Evolutionary conservation across 2,113 vertebrate species (phyloP).

Genomic region (Hyaena hyaena): DNA sequence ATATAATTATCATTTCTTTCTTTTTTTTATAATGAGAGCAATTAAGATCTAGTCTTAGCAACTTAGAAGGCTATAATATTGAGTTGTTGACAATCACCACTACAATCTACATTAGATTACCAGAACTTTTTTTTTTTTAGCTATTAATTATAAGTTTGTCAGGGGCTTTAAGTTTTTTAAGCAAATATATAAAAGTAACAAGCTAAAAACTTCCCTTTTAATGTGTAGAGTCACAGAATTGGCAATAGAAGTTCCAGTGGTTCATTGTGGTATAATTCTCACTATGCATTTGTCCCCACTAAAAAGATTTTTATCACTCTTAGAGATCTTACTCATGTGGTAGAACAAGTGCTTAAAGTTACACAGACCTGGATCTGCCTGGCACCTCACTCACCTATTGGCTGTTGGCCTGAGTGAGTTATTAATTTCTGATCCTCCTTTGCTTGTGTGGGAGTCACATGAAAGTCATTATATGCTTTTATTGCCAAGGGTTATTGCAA

Average conservation of each 20-base stretch:
- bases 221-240: not conserved
- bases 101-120: not conserved
- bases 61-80: not conserved
- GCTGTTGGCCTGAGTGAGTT: not conserved
- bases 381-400: accelerated
- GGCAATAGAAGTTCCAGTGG: not conserved
- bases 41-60: not conserved
- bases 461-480: not conserved
- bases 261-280: not conserved
- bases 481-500: not conserved
- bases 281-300: not conserved
- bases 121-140: not conserved
- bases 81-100: not conserved
- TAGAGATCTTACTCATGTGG: not conserved
- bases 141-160: not conserved
- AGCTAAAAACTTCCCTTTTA: not conserved
- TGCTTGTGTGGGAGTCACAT: not conserved
- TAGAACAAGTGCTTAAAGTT: not conserved
- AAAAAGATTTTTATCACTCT: not conserved
- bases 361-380: not conserved
- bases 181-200: not conserved
- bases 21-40: not conserved
- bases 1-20: not conserved
- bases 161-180: not conserved
- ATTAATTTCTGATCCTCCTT: not conserved